Evolutionary conservation across 2,113 vertebrate genomes (phyloP).

Genomic region (Oreotrochilus melanogaster): DNA sequence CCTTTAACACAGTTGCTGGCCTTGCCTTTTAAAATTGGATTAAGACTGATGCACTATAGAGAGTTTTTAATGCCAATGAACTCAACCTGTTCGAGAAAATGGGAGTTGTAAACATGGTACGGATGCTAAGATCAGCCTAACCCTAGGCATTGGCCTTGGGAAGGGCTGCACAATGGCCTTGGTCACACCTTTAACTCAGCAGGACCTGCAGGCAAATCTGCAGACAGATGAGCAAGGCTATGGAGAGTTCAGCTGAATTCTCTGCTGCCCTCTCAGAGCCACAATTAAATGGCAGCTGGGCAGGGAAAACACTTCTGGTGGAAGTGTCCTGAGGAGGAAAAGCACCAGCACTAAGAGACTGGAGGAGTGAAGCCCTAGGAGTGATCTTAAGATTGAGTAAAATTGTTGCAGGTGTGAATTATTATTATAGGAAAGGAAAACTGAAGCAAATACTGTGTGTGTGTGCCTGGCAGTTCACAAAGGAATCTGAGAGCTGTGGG

Average conservation of each 20-base stretch:
- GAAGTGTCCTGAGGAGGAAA: neutral
- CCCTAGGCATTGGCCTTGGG: neutral
- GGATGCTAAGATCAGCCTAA: slow-evolving; percentile 25
- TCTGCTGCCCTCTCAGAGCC: neutral
- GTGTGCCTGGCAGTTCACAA: neutral
- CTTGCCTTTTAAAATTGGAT: slow-evolving; percentile 72
- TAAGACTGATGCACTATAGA: slow-evolving; percentile 65
- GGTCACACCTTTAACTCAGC: neutral
- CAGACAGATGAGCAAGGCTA: neutral
- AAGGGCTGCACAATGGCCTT: slow-evolving; percentile 52
- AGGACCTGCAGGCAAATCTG: slow-evolving; percentile 18
- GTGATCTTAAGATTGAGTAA: neutral
- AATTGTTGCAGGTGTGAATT: neutral
- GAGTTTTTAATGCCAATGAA: slow-evolving; percentile 69
- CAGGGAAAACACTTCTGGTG: neutral
- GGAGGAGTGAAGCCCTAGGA: neutral
- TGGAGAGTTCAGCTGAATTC: neutral
- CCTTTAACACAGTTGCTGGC: slow-evolving; percentile 69
- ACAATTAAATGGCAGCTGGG: neutral
- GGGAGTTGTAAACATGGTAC: slow-evolving; percentile 37
- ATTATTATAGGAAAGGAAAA: neutral
- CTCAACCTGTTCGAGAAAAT: slow-evolving; percentile 63
- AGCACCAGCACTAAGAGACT: neutral
- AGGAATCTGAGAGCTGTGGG: neutral
- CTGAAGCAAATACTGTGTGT: neutral